A percentile compares a stretch with the other conserved stretches of the same genome.
Conservation (phyloP, 2,113 vertebrate species). For the Mesocricetus auratus region DNA sequence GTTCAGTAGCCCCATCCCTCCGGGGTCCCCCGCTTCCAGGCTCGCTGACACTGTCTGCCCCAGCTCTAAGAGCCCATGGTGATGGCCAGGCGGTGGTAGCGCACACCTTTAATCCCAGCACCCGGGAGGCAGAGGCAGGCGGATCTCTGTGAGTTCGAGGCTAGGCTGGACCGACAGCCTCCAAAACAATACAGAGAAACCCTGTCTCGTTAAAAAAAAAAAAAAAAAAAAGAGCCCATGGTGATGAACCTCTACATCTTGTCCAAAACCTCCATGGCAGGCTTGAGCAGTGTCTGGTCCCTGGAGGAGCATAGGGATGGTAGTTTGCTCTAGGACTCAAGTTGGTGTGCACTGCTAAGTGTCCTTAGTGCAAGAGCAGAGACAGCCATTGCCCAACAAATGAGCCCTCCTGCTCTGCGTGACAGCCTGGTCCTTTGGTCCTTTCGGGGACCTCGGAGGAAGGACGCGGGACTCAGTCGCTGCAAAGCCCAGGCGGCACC, state of each 20-base stretch:
- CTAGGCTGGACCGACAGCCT: no score
- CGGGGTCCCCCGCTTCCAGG: not conserved
- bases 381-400: not conserved
- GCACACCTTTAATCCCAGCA: no score
- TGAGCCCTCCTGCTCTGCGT: not conserved
- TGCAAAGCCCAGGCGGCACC: not conserved
- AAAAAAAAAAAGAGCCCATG: not conserved
- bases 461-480: not conserved
- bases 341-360: fast-evolving
- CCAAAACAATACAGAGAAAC: no score
- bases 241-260: fast-evolving
- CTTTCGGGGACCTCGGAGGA: fast-evolving
- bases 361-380: not conserved
- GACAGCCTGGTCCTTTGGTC: not conserved
- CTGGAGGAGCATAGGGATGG: not conserved
- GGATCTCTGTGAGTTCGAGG: no score
- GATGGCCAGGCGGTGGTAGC: no score
- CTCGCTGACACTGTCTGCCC: fast-evolving
- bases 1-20: not conserved
- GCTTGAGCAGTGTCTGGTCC: not conserved
- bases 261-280: not conserved
- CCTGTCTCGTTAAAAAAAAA: no score
- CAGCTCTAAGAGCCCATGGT: not conserved
- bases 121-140: no score
- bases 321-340: not conserved